Evolutionary conservation across 2,888 invertebrate species (phyloP).

Genomic region (Drosophila pseudotakahashii): DNA sequence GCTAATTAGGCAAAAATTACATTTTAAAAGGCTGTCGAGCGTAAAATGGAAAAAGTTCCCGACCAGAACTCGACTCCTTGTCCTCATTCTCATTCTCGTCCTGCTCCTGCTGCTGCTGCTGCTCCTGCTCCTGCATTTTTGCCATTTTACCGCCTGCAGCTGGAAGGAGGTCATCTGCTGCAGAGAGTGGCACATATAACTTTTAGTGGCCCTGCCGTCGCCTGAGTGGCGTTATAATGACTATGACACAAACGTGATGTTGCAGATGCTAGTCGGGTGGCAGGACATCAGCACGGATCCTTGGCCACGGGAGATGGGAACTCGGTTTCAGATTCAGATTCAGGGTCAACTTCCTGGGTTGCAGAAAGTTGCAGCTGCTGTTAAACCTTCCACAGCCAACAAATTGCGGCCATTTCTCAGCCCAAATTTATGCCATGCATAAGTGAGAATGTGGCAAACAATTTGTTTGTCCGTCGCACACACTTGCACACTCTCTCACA

Average conservation of each 20-base stretch:
- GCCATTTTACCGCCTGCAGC: conserved; percentile 13
- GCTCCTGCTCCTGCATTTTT: conserved; percentile 8
- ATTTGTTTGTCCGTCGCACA: conserved; percentile 5
- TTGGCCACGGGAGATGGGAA: conserved; percentile 5
- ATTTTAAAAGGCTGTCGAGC: conserved; percentile 79
- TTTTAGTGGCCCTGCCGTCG: conserved; percentile 53
- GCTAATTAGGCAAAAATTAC: conserved; percentile 80
- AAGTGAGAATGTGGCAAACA: conserved; percentile 27
- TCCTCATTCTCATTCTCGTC: neutral
- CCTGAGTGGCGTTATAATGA: conserved; percentile 53
- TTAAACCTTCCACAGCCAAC: conserved; percentile 13
- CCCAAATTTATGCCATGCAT: conserved; percentile 34
- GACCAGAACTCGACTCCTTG: conserved; percentile 7
- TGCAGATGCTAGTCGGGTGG: conserved; percentile 28
- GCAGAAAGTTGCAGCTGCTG: conserved; percentile 17
- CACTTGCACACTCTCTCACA: neutral
- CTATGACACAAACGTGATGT: conserved; percentile 56
- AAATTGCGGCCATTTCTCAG: conserved; percentile 36
- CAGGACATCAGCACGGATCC: conserved; percentile 21
- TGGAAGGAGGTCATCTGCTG: conserved; percentile 58
- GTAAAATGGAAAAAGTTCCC: conserved; percentile 80
- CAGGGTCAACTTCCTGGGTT: conserved; percentile 22
- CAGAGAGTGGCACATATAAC: conserved; percentile 45
- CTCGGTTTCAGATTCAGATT: neutral
- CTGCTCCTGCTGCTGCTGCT: neutral